phyloP scores from a whole-genome alignment of 2,797 vertebrate species.

The Catharus ustulatus region DNA sequence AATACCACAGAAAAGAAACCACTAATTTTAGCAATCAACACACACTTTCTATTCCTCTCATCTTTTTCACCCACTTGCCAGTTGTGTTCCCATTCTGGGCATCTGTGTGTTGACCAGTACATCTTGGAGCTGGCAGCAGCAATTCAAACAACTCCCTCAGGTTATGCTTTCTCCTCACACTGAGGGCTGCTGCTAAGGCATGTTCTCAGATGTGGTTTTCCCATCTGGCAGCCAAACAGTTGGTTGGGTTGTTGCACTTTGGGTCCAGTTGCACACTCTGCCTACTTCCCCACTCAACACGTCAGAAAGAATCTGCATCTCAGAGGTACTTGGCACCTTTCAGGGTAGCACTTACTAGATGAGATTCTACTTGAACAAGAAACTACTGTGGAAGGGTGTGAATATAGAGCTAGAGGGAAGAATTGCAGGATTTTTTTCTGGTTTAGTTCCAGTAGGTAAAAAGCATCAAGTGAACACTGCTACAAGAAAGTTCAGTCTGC shows the following conservation, averaged over 20 bases:
- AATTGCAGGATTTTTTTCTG: background rate
- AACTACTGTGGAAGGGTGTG: background rate
- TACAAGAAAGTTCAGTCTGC: background rate
- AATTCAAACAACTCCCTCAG: background rate
- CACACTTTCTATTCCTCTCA: background rate
- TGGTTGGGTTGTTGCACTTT: constrained; percentile 33
- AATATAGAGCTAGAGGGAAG: background rate
- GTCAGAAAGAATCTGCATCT: background rate
- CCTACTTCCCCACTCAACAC: background rate
- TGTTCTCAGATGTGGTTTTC: constrained; percentile 62
- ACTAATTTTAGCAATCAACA: background rate
- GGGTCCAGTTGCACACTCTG: background rate
- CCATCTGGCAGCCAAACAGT: constrained; percentile 60
- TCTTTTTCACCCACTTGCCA: constrained; percentile 46
- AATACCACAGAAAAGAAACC: constrained; percentile 42
- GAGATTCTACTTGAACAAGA: background rate
- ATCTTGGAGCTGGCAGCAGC: constrained; percentile 32
- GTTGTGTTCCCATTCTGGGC: constrained; percentile 51
- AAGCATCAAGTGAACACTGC: background rate
- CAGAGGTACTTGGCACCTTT: constrained; percentile 3
- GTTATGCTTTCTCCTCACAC: background rate
- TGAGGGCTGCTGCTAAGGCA: constrained; percentile 12
- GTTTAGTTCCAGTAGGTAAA: background rate
- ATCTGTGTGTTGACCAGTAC: background rate
- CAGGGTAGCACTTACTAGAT: background rate